Evolutionary conservation across 92 coral and sea anemone species (phyloP).

Genomic region (Porites evermanni): DNA sequence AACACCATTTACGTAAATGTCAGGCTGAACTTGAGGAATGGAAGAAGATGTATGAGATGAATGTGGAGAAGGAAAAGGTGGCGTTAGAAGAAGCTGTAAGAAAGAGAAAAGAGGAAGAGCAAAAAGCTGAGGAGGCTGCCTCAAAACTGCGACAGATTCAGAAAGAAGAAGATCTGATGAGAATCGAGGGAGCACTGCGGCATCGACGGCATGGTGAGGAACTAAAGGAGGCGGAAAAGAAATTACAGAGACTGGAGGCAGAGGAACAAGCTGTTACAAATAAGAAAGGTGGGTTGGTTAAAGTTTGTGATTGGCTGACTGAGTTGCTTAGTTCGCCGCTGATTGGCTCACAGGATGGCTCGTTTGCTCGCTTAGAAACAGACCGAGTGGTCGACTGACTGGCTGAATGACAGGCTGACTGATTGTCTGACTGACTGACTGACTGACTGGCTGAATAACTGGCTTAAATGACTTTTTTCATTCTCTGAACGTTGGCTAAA

Average conservation of each 20-base stretch:
- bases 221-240: slow-evolving; percentile 68
- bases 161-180: slow-evolving; percentile 71
- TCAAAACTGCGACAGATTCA: slow-evolving; percentile 68
- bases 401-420: neutral
- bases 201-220: slow-evolving; percentile 63
- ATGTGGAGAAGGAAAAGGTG: slow-evolving; percentile 71
- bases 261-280: slow-evolving; percentile 82
- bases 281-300: slow-evolving; percentile 67
- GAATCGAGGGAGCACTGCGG: slow-evolving; percentile 76
- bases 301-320: neutral
- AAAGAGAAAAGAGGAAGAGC: slow-evolving; percentile 74
- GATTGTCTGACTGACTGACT: neutral
- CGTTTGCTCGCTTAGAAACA: too few species aligned
- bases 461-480: neutral
- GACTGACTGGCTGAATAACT: neutral
- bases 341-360: neutral
- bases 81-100: slow-evolving; percentile 76
- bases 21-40: slow-evolving; percentile 69
- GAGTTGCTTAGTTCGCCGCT: neutral
- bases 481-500: too few species aligned
- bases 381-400: neutral
- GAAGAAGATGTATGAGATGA: slow-evolving; percentile 65
- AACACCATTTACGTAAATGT: neutral
- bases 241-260: slow-evolving; percentile 67
- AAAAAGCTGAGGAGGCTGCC: slow-evolving; percentile 73